phyloP scores from a whole-genome alignment of 2,888 invertebrate genomes.

The Nebria salina region DNA sequence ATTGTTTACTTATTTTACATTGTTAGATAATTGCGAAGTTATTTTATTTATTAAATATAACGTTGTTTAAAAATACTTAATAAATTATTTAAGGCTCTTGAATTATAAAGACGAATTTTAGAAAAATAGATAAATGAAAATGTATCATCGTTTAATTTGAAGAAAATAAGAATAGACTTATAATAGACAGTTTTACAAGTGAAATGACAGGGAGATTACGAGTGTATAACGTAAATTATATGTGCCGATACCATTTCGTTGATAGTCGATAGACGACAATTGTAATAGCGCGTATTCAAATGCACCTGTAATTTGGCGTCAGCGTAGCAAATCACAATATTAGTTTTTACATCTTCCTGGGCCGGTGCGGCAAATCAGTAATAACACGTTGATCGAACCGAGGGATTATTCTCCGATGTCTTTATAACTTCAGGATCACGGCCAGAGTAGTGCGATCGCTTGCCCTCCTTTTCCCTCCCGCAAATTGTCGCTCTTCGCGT shows the following conservation, averaged over 20 bases:
- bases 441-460: not conserved
- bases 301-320: constrained; percentile 41
- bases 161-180: not conserved
- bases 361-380: constrained; percentile 41
- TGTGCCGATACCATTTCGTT: constrained; percentile 19
- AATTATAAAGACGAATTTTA: not conserved
- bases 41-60: not conserved
- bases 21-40: not conserved
- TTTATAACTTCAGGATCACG: constrained; percentile 38
- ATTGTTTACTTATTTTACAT: not conserved
- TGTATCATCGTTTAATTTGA: not conserved
- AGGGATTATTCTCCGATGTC: constrained; percentile 38
- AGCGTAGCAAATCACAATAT: constrained; percentile 45
- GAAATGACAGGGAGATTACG: constrained; percentile 8
- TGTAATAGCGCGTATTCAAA: constrained; percentile 35
- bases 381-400: constrained; percentile 41
- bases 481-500: not conserved
- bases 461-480: not conserved
- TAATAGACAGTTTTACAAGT: not conserved
- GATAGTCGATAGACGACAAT: constrained; percentile 15
- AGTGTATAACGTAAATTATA: constrained; percentile 39
- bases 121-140: not conserved
- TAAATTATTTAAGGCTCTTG: not conserved
- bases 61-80: not conserved
- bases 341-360: constrained; percentile 40